A percentile compares a stretch with the other conserved stretches of the same genome.
phyloP scores from a whole-genome alignment of 2,113 vertebrate species.

The Dromas ardeola region DNA sequence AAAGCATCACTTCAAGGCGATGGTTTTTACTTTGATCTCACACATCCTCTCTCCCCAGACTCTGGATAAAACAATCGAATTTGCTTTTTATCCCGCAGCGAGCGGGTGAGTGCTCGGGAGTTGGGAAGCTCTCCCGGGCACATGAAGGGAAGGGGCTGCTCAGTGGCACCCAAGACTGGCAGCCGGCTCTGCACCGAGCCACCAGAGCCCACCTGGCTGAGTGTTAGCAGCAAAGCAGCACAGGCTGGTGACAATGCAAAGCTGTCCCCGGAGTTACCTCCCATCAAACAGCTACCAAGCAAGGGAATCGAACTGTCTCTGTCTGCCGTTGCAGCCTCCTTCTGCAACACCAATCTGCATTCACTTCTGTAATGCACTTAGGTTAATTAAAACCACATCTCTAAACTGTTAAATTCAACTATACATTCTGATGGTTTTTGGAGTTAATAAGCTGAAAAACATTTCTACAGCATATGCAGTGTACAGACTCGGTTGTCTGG shows the following conservation, averaged over 20 bases:
- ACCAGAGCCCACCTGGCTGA: background rate
- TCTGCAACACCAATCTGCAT: background rate
- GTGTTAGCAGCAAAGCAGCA: background rate
- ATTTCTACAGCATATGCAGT: background rate
- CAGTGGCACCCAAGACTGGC: rapidly evolving
- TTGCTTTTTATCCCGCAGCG: background rate
- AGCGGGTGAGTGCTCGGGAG: background rate
- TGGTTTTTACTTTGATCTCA: background rate
- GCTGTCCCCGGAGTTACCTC: background rate
- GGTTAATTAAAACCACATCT: background rate
- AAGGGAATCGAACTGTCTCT: background rate
- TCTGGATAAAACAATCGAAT: background rate
- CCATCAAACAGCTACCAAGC: background rate
- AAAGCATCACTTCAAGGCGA: background rate
- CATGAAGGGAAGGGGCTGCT: background rate
- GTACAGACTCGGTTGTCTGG: background rate
- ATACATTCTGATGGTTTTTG: background rate
- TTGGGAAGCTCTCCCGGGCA: background rate
- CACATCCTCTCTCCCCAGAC: background rate
- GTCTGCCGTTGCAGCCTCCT: background rate
- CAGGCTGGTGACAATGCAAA: background rate
- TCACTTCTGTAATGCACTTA: background rate
- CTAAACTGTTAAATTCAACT: background rate
- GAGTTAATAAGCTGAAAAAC: background rate
- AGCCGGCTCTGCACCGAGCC: background rate